phyloP scores from a whole-genome alignment of 2,113 vertebrate genomes.

The Psilopsiagon aymara region DNA sequence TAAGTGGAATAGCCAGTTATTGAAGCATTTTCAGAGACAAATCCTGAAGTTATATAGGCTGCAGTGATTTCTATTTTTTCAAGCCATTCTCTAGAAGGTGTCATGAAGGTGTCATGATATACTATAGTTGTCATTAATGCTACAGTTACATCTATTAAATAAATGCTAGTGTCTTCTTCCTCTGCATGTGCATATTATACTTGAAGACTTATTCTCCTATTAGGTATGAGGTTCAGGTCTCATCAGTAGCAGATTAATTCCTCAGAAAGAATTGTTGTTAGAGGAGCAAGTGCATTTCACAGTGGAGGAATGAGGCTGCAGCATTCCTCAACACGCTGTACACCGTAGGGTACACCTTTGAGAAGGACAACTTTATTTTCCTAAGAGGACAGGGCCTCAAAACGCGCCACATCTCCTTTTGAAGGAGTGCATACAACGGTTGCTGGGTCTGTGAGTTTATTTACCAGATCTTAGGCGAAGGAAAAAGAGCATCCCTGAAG shows the following conservation, averaged over 20 bases:
- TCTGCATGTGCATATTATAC: background rate
- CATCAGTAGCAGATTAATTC: background rate
- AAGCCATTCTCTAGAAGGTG: background rate
- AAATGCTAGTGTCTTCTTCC: background rate
- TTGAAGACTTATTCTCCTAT: background rate
- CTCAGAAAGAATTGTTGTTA: background rate
- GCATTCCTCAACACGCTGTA: accelerated
- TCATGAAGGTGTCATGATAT: background rate
- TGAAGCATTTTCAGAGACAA: conserved; percentile 25
- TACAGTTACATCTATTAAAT: conserved; percentile 32
- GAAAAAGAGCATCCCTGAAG: background rate
- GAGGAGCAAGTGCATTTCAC: background rate
- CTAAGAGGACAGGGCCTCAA: background rate
- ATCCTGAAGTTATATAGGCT: conserved; percentile 25
- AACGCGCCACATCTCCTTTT: background rate
- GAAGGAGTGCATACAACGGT: accelerated
- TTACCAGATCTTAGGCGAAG: background rate
- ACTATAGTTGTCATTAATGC: conserved; percentile 42
- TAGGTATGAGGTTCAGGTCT: background rate
- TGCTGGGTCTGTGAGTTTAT: background rate
- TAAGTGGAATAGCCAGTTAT: conserved; percentile 3
- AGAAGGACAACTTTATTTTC: background rate
- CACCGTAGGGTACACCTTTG: background rate
- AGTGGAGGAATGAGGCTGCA: background rate
- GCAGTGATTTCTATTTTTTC: conserved; percentile 30